Conservation (phyloP, 2,797 vertebrate species). For the Falco novaeseelandiae region DNA sequence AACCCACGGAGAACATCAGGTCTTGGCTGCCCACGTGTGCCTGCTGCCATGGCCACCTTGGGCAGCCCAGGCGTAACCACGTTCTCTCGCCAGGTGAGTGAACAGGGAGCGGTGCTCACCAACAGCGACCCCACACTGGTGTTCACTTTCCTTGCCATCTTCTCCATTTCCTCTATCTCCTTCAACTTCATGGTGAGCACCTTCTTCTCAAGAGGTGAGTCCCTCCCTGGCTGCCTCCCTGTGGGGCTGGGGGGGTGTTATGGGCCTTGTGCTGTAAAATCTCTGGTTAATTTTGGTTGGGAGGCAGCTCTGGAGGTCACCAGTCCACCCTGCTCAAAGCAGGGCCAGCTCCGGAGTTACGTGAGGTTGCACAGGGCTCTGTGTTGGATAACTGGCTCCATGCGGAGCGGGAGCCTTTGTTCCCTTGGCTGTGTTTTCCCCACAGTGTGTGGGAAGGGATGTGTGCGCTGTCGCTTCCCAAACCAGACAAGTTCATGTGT, state of each 20-base stretch:
- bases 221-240: rapidly evolving
- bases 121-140: slow-evolving; percentile 92
- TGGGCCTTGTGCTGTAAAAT: background rate
- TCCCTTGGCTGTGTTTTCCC: background rate
- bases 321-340: background rate
- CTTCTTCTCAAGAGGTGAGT: slow-evolving; percentile 93
- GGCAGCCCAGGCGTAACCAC: background rate
- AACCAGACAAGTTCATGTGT: background rate
- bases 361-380: background rate
- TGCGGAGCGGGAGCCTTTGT: background rate
- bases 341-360: background rate
- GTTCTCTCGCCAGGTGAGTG: slow-evolving; percentile 82
- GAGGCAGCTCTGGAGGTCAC: background rate
- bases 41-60: background rate
- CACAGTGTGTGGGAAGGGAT: rapidly evolving
- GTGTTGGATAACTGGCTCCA: background rate
- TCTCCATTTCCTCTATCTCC: slow-evolving; percentile 89
- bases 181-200: slow-evolving; percentile 99
- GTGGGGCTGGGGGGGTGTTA: rapidly evolving
- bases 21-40: background rate
- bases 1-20: background rate
- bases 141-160: slow-evolving; percentile 88
- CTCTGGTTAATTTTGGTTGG: background rate
- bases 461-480: background rate
- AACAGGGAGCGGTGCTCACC: slow-evolving; percentile 88